Percentiles rank a stretch among this genome's conserved stretches.
These are phyloP conservation scores for Ceriagrion tenellum DNA, from an alignment of 2,888 invertebrate species.

Conservation along the genomic window DNA sequence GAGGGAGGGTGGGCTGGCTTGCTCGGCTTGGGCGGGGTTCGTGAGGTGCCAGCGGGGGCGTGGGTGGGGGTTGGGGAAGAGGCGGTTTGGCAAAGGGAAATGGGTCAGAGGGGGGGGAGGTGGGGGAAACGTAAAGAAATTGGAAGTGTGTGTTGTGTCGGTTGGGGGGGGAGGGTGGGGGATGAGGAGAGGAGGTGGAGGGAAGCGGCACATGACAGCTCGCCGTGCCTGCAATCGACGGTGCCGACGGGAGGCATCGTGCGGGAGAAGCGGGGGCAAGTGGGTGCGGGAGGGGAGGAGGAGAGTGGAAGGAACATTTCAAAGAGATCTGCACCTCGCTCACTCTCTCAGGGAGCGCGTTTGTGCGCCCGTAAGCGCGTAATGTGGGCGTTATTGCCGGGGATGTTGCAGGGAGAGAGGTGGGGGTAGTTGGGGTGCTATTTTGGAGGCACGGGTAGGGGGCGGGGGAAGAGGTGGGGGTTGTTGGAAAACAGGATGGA, in stretches of 20 bases:
- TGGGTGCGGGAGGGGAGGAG: neutral
- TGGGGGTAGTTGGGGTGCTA: neutral
- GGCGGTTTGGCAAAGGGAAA: neutral
- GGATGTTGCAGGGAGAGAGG: neutral
- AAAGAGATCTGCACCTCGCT: neutral
- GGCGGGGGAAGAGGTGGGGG: neutral
- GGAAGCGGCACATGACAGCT: conserved; percentile 1
- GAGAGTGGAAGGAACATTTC: neutral
- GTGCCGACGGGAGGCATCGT: neutral
- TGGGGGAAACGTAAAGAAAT: neutral
- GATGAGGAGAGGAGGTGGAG: neutral
- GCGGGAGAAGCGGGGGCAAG: neutral
- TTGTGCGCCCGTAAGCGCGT: neutral
- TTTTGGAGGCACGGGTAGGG: neutral
- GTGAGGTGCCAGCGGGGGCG: neutral
- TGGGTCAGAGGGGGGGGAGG: neutral
- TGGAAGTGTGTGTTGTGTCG: neutral
- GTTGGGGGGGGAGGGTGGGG: neutral
- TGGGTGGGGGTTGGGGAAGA: neutral
- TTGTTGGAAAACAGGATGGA: neutral
- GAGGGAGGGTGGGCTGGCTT: neutral
- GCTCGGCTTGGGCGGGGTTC: neutral
- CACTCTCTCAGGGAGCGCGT: neutral
- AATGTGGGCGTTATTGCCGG: neutral
- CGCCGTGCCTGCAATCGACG: neutral